Conservation (phyloP, 2,113 vertebrate species). For the Piaya cayana region DNA sequence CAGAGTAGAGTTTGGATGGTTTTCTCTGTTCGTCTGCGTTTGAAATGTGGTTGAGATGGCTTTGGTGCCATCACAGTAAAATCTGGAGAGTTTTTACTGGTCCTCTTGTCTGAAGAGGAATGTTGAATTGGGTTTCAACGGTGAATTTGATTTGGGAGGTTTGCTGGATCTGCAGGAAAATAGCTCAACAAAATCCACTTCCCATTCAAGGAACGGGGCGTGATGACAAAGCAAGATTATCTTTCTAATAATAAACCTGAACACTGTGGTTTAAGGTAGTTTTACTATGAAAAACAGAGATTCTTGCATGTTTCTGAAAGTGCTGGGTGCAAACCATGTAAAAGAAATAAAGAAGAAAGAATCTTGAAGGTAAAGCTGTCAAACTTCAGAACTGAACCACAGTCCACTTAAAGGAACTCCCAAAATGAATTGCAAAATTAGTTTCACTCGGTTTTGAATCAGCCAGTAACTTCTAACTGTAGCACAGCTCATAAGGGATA, state of each 20-base stretch:
- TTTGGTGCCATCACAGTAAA: background rate
- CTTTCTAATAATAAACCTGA: background rate
- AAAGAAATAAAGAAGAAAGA: background rate
- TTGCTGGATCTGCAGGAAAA: background rate
- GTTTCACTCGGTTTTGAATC: background rate
- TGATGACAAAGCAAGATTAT: background rate
- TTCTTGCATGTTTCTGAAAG: background rate
- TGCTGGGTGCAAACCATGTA: background rate
- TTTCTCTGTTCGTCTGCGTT: background rate
- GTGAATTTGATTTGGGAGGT: background rate
- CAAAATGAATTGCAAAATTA: background rate
- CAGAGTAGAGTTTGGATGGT: background rate
- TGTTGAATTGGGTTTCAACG: background rate
- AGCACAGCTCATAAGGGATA: background rate
- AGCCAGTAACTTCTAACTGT: background rate
- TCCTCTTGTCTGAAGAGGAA: background rate
- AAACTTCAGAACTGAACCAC: background rate
- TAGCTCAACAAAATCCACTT: background rate
- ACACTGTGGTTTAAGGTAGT: background rate
- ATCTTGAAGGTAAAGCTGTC: background rate
- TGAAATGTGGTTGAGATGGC: background rate
- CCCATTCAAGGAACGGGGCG: background rate
- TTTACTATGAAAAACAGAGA: background rate
- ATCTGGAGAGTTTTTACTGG: background rate
- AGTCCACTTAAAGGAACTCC: background rate